These are phyloP conservation scores for Bergia sp. DNA, from an alignment of 92 coral and sea anemone species.

Conservation along the genomic window DNA sequence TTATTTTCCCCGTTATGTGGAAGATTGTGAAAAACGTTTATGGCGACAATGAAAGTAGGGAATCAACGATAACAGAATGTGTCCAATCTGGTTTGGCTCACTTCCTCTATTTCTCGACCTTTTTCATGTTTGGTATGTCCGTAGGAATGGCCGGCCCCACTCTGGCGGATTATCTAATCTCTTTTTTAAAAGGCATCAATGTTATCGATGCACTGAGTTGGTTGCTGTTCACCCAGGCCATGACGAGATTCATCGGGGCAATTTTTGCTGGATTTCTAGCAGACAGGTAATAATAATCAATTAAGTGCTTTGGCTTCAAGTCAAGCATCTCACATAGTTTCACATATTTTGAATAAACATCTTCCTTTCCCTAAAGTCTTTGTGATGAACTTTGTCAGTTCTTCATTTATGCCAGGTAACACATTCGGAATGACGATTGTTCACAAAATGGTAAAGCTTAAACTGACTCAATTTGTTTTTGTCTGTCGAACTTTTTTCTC, in stretches of 20 bases:
- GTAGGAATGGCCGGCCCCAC: constrained; percentile 94
- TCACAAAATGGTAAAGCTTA: too few species aligned
- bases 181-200: constrained; percentile 68
- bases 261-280: constrained; percentile 74
- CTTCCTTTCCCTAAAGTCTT: too few species aligned
- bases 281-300: constrained; percentile 72
- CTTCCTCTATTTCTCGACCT: constrained; percentile 71
- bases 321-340: too few species aligned
- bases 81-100: constrained; percentile 53
- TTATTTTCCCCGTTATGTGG: constrained; percentile 59
- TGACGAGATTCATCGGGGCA: constrained; percentile 85
- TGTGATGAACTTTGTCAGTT: too few species aligned
- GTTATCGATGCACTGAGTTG: constrained; percentile 82
- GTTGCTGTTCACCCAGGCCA: constrained; percentile 85
- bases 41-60: constrained; percentile 1
- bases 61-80: background rate
- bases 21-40: constrained; percentile 57
- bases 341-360: too few species aligned
- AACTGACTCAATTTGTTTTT: too few species aligned
- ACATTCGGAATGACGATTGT: too few species aligned
- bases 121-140: constrained; percentile 92
- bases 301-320: too few species aligned
- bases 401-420: too few species aligned
- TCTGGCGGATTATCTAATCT: constrained; percentile 74
- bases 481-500: too few species aligned